These are phyloP conservation scores for Corbicula japonica DNA, from an alignment of 2,888 invertebrate genomes.

Conservation along the genomic window DNA sequence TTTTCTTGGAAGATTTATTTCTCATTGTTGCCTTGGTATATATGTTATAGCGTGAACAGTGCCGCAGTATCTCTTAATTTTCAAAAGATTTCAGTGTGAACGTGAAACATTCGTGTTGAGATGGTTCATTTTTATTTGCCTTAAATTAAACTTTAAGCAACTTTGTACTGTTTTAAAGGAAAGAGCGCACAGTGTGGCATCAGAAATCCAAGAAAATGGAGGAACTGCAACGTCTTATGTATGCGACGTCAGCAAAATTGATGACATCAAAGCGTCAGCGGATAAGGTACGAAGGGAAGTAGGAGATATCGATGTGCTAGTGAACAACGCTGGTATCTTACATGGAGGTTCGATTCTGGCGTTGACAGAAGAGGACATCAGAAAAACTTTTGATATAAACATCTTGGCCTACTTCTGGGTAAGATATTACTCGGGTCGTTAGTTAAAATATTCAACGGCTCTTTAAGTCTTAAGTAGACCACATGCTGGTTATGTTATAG, in stretches of 20 bases:
- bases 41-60: no score
- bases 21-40: no score
- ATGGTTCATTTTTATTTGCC: no score
- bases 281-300: slow-evolving; percentile 71
- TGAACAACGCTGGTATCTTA: slow-evolving; percentile 82
- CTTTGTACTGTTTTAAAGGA: no score
- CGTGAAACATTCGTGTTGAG: no score
- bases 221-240: slow-evolving; percentile 73
- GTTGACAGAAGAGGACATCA: slow-evolving; percentile 74
- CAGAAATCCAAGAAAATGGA: slow-evolving; percentile 71
- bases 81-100: no score
- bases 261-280: slow-evolving; percentile 69
- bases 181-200: slow-evolving; percentile 74
- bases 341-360: slow-evolving; percentile 75
- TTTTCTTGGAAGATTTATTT: no score
- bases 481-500: no score
- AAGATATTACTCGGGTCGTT: slow-evolving; percentile 29
- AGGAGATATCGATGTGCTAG: slow-evolving; percentile 83
- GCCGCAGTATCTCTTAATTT: no score
- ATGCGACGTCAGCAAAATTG: slow-evolving; percentile 79
- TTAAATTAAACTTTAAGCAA: no score
- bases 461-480: no score
- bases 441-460: no score
- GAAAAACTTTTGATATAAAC: slow-evolving; percentile 79
- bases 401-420: slow-evolving; percentile 82